These are phyloP conservation scores for Lamellibrachia luymesi DNA, from an alignment of 1,140 invertebrate genomes.

Conservation along the genomic window DNA sequence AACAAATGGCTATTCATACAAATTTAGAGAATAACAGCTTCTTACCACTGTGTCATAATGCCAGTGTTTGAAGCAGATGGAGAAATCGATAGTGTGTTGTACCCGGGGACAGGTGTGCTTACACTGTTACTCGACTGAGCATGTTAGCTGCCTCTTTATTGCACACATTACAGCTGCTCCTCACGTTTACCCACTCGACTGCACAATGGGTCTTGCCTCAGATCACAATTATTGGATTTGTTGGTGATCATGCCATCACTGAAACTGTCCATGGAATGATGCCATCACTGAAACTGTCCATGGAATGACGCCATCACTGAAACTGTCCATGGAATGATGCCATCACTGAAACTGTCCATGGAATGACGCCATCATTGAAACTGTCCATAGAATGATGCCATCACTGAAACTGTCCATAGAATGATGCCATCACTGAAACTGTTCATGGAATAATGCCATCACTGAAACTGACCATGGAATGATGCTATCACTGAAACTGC, in stretches of 20 bases:
- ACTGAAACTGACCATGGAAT: not conserved
- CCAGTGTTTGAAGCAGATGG: not conserved
- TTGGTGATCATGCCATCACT: not conserved
- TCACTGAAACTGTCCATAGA: not conserved
- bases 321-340: not conserved
- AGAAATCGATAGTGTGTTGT: not conserved
- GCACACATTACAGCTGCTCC: not conserved
- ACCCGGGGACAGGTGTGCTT: not conserved
- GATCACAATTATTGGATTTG: not conserved
- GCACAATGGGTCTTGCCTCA: not conserved
- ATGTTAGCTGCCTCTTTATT: not conserved
- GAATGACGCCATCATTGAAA: no score
- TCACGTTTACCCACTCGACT: not conserved
- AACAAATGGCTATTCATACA: not conserved
- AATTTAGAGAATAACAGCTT: not conserved
- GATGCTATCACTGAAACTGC: not conserved
- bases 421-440: not conserved
- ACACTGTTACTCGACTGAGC: not conserved
- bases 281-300: not conserved
- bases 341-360: not conserved
- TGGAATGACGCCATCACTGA: not conserved
- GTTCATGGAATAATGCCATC: not conserved
- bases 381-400: no score
- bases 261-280: not conserved
- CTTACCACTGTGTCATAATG: not conserved